These are phyloP conservation scores for Diachasmimorpha longicaudata DNA, from an alignment of 1,140 invertebrate species.

Conservation along the genomic window DNA sequence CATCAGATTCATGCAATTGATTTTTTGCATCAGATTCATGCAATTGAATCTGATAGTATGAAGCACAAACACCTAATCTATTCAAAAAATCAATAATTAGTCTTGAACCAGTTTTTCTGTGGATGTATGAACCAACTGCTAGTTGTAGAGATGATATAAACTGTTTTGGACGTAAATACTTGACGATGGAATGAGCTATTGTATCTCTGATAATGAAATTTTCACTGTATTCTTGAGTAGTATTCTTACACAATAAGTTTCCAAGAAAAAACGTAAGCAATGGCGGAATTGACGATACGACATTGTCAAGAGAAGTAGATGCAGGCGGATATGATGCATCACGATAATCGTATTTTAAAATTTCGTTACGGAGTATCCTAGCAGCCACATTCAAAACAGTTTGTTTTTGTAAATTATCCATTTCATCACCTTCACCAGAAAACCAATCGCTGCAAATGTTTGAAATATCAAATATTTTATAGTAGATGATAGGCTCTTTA, in stretches of 20 bases:
- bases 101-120: conserved; percentile 14
- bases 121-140: background rate
- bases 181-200: background rate
- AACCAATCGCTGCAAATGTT: background rate
- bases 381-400: background rate
- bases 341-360: background rate
- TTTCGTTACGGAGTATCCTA: background rate
- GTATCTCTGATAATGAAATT: background rate
- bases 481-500: background rate
- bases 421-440: background rate
- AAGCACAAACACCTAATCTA: background rate
- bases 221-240: background rate
- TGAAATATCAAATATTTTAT: background rate
- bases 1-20: no score
- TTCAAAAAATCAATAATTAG: conserved; percentile 9
- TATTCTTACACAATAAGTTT: background rate
- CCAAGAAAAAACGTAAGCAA: background rate
- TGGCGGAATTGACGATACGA: background rate
- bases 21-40: no score
- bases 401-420: background rate
- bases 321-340: background rate
- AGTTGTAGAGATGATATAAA: background rate
- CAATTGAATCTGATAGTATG: conserved; percentile 1
- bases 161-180: background rate
- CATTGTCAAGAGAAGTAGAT: background rate